Evolutionary conservation across 2,113 vertebrate species (phyloP), one percentile per base, ranked within the genome.

Genomic region (Prietella phreatophila): DNA sequence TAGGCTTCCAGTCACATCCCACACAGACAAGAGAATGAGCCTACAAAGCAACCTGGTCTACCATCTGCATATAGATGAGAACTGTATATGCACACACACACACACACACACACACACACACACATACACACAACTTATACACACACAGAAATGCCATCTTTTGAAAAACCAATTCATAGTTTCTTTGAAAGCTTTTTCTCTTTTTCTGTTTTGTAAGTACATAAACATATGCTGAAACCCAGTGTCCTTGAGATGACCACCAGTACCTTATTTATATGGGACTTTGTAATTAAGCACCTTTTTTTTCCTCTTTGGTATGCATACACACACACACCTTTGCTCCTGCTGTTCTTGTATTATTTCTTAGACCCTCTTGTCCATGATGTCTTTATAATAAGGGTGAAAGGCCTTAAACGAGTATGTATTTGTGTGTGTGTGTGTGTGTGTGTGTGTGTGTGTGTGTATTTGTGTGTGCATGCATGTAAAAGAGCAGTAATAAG

Each of bases 31-130:
- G 92, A 89, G 82, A 92, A 92, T 92, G 93, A 93, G 89, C 89
- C 91, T 80, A 80, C 82, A 69, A 88, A 94, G 92, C 89, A 91
- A 80, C 91, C 84, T 86, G 81, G 81, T 56, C 56, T 92, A 90
- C 92, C 92, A 93, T 95, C 93, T 95, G 94, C 94, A 95, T 95
- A 93, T 92, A 93, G 92, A 95, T 95, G 93, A 94, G 93, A 79
- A 81, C 82, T 87, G 81, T 89, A 82, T n/a, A 83, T 87, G 89
- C 87, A 89, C 90, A 91, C 84, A 90, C 67, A 89, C 84, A 85
- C 76, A 83, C 30, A 79, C 89, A 85, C 39, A 27, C 73, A 79
- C 76, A 55, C 50, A 56, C 71, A 86, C 65, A n/a, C n/a, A n/a
- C n/a, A n/a, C n/a, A n/a, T n/a, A 86, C 36, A 81, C 58, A 94